phyloP scores from a whole-genome alignment of 1,140 invertebrate genomes.

The Drosophila ficusphila region DNA sequence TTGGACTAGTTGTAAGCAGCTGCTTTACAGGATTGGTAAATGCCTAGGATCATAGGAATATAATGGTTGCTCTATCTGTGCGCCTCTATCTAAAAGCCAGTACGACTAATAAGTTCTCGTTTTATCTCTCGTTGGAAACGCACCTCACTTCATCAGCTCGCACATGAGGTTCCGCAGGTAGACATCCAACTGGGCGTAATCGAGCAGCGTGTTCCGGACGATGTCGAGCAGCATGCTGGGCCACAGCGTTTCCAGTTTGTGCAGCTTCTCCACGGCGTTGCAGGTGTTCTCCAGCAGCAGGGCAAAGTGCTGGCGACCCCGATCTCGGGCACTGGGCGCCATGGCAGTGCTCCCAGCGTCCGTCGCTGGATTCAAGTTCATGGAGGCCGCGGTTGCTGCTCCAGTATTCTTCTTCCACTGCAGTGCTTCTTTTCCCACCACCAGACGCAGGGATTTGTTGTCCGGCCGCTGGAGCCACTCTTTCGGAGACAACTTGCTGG shows the following conservation, averaged over 20 bases:
- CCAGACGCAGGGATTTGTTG: constrained; percentile 89
- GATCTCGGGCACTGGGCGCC: constrained; percentile 86
- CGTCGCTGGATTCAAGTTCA: constrained; percentile 2
- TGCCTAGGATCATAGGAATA: constrained; percentile 71
- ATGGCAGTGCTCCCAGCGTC: constrained; percentile 31
- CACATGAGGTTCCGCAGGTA: constrained; percentile 88
- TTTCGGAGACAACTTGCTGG: constrained; percentile 80
- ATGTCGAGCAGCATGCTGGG: constrained; percentile 90
- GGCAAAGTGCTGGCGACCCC: constrained; percentile 88
- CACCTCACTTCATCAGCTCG: constrained; percentile 74
- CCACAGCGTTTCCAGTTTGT: constrained; percentile 90
- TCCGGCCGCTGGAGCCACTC: constrained; percentile 85
- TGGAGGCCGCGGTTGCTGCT: background rate
- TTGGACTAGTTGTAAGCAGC: constrained; percentile 69
- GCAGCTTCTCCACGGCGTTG: constrained; percentile 90
- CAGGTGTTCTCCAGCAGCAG: constrained; percentile 89
- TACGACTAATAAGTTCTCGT: constrained; percentile 45
- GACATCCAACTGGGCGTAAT: constrained; percentile 90
- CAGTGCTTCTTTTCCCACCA: constrained; percentile 94
- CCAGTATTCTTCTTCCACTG: constrained; percentile 87
- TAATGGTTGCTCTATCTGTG: constrained; percentile 45
- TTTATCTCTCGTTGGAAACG: background rate
- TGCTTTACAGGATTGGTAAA: constrained; percentile 72
- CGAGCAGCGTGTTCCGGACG: constrained; percentile 89
- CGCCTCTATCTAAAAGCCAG: constrained; percentile 60